These are phyloP conservation scores for Phyllotreta cruciferae DNA, from an alignment of 2,888 invertebrate genomes.

Conservation along the genomic window DNA sequence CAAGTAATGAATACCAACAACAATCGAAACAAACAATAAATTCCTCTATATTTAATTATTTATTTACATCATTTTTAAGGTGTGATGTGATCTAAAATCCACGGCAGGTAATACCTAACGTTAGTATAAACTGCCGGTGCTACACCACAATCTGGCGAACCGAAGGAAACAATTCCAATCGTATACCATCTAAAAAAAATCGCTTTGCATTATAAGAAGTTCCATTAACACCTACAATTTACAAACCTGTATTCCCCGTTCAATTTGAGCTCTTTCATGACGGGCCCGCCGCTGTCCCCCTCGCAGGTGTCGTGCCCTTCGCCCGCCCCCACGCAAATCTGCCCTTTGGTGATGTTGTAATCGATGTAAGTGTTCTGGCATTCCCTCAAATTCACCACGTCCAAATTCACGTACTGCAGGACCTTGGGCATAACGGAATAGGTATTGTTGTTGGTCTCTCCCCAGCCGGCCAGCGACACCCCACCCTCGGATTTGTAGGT, in stretches of 20 bases:
- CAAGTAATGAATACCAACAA: not conserved
- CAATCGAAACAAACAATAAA: not conserved
- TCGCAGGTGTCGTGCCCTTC: conserved; percentile 66
- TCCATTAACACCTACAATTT: not conserved
- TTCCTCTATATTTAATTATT: not conserved
- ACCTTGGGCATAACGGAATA: conserved; percentile 15
- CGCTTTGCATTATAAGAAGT: not conserved
- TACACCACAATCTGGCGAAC: conserved; percentile 56
- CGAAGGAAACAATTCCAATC: conserved; percentile 62
- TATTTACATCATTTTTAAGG: not conserved
- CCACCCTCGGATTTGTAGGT: conserved; percentile 54
- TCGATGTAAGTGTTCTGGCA: conserved; percentile 25
- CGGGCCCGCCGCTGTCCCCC: conserved; percentile 74
- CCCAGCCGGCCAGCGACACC: conserved; percentile 66
- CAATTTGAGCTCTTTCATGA: conserved; percentile 56
- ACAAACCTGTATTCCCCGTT: conserved; percentile 54
- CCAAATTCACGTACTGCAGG: conserved; percentile 30
- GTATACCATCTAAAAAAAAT: conserved; percentile 53
- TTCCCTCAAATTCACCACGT: conserved; percentile 16
- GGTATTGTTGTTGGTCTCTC: conserved; percentile 44
- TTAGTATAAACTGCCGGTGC: conserved; percentile 75
- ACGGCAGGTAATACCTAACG: conserved; percentile 67
- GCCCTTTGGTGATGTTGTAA: conserved; percentile 22
- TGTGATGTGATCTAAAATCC: conserved; percentile 66
- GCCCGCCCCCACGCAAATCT: conserved; percentile 35